Evolutionary conservation across 2,797 vertebrate species (phyloP).

Genomic region (Morus bassanus): DNA sequence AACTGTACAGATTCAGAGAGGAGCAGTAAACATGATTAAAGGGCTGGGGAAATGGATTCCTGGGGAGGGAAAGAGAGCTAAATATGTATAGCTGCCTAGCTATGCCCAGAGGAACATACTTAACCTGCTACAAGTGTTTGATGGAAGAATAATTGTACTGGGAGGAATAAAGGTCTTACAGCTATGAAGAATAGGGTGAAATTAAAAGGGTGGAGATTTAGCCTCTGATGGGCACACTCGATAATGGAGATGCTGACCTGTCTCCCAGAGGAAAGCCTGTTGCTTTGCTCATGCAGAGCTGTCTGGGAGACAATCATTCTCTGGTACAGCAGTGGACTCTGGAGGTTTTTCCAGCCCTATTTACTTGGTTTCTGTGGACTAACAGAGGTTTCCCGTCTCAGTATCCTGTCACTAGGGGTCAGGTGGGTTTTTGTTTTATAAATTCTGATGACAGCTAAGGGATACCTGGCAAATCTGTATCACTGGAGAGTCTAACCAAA

Average conservation of each 20-base stretch:
- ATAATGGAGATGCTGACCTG: constrained; percentile 48
- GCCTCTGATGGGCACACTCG: constrained; percentile 13
- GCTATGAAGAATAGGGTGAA: constrained; percentile 63
- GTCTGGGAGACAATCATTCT: constrained; percentile 41
- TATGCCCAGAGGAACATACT: constrained; percentile 40
- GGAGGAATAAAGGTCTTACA: constrained; percentile 58
- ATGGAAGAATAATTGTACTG: constrained; percentile 56
- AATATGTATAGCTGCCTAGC: constrained; percentile 43
- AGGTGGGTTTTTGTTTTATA: neutral
- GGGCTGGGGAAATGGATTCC: constrained; percentile 46
- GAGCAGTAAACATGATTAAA: constrained; percentile 55
- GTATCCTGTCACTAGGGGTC: neutral
- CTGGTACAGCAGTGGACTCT: neutral
- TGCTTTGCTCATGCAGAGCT: neutral
- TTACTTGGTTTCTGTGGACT: constrained; percentile 28
- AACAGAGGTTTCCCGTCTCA: neutral
- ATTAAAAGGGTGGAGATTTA: constrained; percentile 61
- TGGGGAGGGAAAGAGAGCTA: constrained; percentile 8
- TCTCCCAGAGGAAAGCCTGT: constrained; percentile 36
- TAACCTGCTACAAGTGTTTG: constrained; percentile 54
- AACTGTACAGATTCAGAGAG: constrained; percentile 7
- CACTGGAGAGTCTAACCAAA: neutral
- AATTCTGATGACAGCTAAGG: constrained; percentile 34
- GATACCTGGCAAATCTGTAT: neutral
- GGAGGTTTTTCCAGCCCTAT: constrained; percentile 6